Evolutionary conservation across 2,888 invertebrate species (phyloP).

Genomic region (Linnaemya tessellans): DNA sequence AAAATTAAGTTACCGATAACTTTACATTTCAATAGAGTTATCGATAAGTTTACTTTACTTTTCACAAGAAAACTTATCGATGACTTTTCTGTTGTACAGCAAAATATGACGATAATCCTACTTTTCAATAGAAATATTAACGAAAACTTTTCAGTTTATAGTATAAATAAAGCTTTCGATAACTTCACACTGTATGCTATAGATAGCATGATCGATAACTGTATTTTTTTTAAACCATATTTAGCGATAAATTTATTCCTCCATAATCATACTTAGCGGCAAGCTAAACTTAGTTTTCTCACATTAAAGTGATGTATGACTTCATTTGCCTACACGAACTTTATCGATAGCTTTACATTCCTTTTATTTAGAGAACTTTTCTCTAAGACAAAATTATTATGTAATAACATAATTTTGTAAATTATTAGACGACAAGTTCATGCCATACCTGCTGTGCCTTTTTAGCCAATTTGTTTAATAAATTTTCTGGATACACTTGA

Average conservation of each 20-base stretch:
- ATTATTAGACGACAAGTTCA: neutral
- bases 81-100: no score
- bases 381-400: neutral
- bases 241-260: neutral
- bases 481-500: slow-evolving; percentile 95
- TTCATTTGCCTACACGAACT: neutral
- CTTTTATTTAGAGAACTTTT: no score
- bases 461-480: slow-evolving; percentile 92
- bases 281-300: neutral
- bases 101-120: no score
- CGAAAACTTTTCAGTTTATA: neutral
- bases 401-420: neutral
- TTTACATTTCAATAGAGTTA: neutral
- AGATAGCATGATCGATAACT: slow-evolving; percentile 11
- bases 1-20: no score
- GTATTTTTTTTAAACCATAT: neutral
- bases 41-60: neutral
- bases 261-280: no score
- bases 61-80: neutral
- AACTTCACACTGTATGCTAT: neutral
- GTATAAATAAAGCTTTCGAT: no score
- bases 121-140: neutral
- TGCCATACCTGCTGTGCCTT: slow-evolving; percentile 91
- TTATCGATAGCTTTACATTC: neutral
- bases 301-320: neutral